These are phyloP conservation scores for Philhelius pedissequus DNA, from an alignment of 2,888 invertebrate species.

Conservation along the genomic window DNA sequence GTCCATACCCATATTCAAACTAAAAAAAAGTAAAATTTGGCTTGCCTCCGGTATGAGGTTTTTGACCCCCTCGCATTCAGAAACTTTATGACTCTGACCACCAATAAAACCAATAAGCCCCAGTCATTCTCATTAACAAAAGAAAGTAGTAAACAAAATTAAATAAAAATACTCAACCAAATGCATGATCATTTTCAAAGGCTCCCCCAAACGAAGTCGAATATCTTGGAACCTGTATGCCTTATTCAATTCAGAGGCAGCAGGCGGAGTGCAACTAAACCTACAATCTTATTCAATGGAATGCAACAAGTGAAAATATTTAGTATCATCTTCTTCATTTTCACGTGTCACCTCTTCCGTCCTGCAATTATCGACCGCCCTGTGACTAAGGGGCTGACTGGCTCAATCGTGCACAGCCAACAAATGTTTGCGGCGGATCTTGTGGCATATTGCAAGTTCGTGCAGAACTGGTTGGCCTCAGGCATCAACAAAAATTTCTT, in stretches of 20 bases:
- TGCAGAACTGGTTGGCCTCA: constrained; percentile 15
- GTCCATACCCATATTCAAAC: background rate
- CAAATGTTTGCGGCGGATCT: background rate
- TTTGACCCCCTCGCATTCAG: constrained; percentile 22
- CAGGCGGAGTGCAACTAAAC: background rate
- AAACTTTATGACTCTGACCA: constrained; percentile 5
- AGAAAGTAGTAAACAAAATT: constrained; percentile 31
- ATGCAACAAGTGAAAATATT: constrained; percentile 65
- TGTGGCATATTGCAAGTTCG: constrained; percentile 49
- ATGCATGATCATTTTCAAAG: background rate
- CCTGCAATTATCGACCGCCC: background rate
- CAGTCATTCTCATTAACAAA: constrained; percentile 33
- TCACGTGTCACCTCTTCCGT: background rate
- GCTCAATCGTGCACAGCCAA: constrained; percentile 59
- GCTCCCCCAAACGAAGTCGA: constrained; percentile 44
- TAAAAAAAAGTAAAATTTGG: background rate
- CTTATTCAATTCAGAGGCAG: background rate
- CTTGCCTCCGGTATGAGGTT: constrained; percentile 38
- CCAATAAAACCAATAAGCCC: constrained; percentile 24
- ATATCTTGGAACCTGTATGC: constrained; percentile 45
- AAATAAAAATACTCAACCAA: background rate
- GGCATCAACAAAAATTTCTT: constrained; percentile 26
- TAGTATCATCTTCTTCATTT: constrained; percentile 37
- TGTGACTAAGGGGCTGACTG: background rate
- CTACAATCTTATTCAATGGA: background rate